Evolutionary conservation across 2,113 vertebrate genomes (phyloP), one percentile per base, ranked within the genome.

Genomic region (Danio rerio): DNA sequence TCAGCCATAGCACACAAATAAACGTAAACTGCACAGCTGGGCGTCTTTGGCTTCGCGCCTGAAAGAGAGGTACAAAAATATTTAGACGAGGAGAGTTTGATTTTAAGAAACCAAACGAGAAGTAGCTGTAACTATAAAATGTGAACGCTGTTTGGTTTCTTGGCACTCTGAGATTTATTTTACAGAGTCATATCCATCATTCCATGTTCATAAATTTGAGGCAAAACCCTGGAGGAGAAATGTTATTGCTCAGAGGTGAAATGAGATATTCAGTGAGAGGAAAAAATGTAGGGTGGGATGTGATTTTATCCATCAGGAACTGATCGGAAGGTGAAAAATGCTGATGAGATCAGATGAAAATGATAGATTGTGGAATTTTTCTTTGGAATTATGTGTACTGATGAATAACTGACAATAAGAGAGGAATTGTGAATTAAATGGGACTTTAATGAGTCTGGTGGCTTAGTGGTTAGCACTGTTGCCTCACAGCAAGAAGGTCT

Each of bases 1-100:
- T 79, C 71, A 79, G 66, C 78, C 81, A 75, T 42, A 70, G 58
- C 42, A 59, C 61, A 70, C 12, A 76, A 75, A 76, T 31, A 58
- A 82, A 82, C 72, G 42, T 20, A 50, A 52, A 47, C 42, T 55
- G 45, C 13, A 42, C 56, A 47, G 73, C 56, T 76, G 43, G 56
- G 42, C 47, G 8, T 18, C 52, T 58, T 45, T 58, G 72, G 72
- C 13, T 74, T 5, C 10, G 6, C 42, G n/a, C 6, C 11, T 20
- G 53, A 47, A 21, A 21, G 18, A 52, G 68, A 70, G 47, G 43
- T 45, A 13, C 42, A 45, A 7, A 73, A 20, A 75, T 75, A 56
- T 75, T 75, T 45, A 59, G 40, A 74, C 56, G 45, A 16, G 10
- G 43, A 70, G n/a, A n/a, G n/a, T 61, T 76, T 20, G 4, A 21